Conservation (phyloP, 1,140 invertebrate species). For the Calephelis nemesis region DNA sequence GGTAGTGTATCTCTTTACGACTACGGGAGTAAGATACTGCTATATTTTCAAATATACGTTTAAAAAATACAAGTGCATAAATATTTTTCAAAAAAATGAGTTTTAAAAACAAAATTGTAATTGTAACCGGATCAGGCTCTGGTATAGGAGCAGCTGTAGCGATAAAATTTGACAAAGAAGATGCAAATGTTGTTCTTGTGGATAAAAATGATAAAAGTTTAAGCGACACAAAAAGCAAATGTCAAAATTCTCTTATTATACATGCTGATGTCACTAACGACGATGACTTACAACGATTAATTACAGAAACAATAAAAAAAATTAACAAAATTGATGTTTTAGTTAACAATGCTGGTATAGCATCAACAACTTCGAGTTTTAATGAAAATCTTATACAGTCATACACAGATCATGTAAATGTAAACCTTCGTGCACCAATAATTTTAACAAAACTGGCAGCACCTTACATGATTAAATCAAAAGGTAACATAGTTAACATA, state of each 20-base stretch:
- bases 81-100: too few relatives aligned
- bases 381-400: not conserved
- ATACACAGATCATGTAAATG: constrained; percentile 20
- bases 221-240: not conserved
- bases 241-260: not conserved
- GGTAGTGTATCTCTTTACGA: too few relatives aligned
- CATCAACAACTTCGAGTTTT: not conserved
- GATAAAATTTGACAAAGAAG: not conserved
- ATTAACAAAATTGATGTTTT: constrained; percentile 39
- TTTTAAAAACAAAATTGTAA: too few relatives aligned
- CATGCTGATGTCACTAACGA: not conserved
- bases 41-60: too few relatives aligned
- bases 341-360: constrained; percentile 34
- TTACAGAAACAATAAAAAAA: constrained; percentile 26
- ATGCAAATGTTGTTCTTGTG: not conserved
- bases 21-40: too few relatives aligned
- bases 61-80: too few relatives aligned
- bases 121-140: not conserved
- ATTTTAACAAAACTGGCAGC: constrained; percentile 28
- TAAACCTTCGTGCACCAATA: constrained; percentile 37
- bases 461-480: constrained; percentile 30
- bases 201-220: not conserved
- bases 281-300: not conserved
- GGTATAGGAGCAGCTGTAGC: not conserved
- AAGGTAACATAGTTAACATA: constrained; percentile 39